A percentile compares a stretch with the other conserved stretches of the same genome.
Evolutionary conservation across 2,888 invertebrate species (phyloP).

Genomic region (Conistra vaccinii): DNA sequence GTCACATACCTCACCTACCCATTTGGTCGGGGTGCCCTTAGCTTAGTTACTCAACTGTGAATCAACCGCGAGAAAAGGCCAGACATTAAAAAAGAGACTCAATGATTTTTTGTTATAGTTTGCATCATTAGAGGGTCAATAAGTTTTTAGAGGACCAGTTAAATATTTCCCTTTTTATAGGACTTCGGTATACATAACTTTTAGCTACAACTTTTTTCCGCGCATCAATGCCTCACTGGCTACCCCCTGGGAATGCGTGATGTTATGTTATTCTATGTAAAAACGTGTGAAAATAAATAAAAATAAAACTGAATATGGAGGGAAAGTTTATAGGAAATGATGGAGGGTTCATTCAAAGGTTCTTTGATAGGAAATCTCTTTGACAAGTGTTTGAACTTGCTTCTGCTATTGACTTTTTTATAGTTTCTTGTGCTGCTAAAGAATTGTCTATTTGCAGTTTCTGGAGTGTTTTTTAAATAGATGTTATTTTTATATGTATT

Average conservation of each 20-base stretch:
- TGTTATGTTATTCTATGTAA: constrained; percentile 18
- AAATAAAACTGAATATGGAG: constrained; percentile 15
- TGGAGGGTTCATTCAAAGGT: constrained; percentile 49
- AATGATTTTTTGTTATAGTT: too few relatives aligned
- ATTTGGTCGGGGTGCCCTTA: too few relatives aligned
- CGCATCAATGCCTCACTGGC: background rate
- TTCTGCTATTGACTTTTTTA: constrained; percentile 28
- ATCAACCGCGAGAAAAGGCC: too few relatives aligned
- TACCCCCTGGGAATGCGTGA: background rate
- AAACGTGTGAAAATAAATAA: constrained; percentile 43
- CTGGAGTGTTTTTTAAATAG: background rate
- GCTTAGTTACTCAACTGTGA: too few relatives aligned
- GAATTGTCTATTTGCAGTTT: background rate
- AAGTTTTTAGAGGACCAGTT: too few relatives aligned
- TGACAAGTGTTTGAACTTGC: constrained; percentile 39
- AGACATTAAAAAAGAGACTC: too few relatives aligned
- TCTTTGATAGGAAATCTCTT: constrained; percentile 46
- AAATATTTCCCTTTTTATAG: background rate
- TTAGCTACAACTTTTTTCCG: background rate
- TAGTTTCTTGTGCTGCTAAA: background rate
- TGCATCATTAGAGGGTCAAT: too few relatives aligned
- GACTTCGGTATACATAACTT: background rate
- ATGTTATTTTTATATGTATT: background rate
- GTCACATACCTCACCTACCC: too few relatives aligned
- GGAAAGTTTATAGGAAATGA: constrained; percentile 40